Conservation (phyloP, 2,888 invertebrate genomes). For the Trichogramma evanescens region DNA sequence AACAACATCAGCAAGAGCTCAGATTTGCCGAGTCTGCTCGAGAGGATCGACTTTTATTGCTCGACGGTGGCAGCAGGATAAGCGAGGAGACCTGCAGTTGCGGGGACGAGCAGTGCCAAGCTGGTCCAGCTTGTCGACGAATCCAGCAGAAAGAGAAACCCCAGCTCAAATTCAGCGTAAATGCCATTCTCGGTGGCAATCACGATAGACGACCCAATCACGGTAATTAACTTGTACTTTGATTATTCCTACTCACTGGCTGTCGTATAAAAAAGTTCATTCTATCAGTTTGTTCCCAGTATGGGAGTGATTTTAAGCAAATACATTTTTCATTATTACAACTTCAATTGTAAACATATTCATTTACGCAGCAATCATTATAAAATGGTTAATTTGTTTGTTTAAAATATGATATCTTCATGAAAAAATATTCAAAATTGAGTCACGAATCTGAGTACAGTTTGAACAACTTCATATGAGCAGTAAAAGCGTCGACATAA, state of each 20-base stretch:
- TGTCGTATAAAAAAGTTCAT: not conserved
- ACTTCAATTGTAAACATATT: not conserved
- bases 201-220: constrained; percentile 44
- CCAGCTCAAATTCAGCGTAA: constrained; percentile 85
- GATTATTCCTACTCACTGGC: not conserved
- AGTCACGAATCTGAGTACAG: no score
- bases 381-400: no score
- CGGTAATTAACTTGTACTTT: constrained; percentile 31
- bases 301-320: not conserved
- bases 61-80: constrained; percentile 34
- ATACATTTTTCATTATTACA: not conserved
- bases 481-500: no score
- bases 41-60: constrained; percentile 36
- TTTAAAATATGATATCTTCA: no score
- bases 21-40: constrained; percentile 27
- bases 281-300: not conserved
- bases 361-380: no score
- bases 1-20: constrained; percentile 1
- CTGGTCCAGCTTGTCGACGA: constrained; percentile 35
- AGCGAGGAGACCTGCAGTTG: constrained; percentile 43
- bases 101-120: constrained; percentile 42
- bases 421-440: no score
- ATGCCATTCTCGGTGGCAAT: constrained; percentile 75
- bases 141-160: constrained; percentile 57
- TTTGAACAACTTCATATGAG: no score